Conservation (phyloP, 2,888 invertebrate species). For the Pterostichus madidus region DNA sequence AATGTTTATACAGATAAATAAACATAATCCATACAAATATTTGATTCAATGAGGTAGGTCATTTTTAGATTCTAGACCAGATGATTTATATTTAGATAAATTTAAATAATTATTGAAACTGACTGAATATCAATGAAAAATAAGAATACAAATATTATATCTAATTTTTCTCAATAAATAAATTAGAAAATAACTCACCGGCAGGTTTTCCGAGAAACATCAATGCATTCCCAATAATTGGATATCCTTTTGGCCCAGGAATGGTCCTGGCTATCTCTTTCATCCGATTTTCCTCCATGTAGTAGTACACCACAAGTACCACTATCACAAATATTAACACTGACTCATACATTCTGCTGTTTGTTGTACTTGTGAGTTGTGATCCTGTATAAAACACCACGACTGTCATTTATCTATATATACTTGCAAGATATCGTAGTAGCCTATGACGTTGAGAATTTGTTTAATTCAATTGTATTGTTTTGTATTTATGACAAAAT, state of each 20-base stretch:
- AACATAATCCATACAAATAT: too few relatives aligned
- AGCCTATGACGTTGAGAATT: conserved; percentile 18
- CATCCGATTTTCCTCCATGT: conserved; percentile 73
- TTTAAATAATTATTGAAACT: too few relatives aligned
- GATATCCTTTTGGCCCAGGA: conserved; percentile 86
- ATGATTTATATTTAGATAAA: too few relatives aligned
- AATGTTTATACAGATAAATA: too few relatives aligned
- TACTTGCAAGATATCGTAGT: conserved; percentile 2
- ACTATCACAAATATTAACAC: conserved; percentile 38
- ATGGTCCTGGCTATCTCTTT: conserved; percentile 85
- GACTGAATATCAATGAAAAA: too few relatives aligned
- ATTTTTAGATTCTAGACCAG: too few relatives aligned
- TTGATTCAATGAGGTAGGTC: too few relatives aligned
- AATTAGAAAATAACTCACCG: not conserved
- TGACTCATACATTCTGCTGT: conserved; percentile 20
- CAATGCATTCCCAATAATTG: conserved; percentile 87
- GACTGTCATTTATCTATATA: conserved; percentile 20
- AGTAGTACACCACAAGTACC: conserved; percentile 32
- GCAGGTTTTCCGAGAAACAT: conserved; percentile 82
- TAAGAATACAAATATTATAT: too few relatives aligned
- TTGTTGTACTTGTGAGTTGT: not conserved
- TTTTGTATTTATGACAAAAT: conserved; percentile 20
- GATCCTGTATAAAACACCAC: conserved; percentile 7
- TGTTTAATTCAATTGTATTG: conserved; percentile 47
- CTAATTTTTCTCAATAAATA: too few relatives aligned